Evolutionary conservation across 2,888 invertebrate species (phyloP).

Genomic region (Diabrotica balteata): DNA sequence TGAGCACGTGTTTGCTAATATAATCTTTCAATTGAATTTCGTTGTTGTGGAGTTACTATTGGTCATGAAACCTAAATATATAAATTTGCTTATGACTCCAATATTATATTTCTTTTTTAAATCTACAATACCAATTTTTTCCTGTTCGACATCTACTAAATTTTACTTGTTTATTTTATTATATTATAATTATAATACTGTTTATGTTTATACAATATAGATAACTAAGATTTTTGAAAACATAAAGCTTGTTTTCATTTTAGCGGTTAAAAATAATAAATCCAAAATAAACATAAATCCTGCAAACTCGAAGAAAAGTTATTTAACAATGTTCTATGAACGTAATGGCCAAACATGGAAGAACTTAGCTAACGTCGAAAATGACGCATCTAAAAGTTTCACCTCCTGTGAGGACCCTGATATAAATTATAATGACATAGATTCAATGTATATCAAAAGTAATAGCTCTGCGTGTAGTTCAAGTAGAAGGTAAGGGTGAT

Average conservation of each 20-base stretch:
- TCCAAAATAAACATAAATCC: not conserved
- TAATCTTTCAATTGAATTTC: no score
- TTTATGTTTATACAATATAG: no score
- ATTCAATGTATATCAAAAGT: conserved; percentile 19
- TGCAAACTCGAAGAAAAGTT: conserved; percentile 26
- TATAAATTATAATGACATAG: conserved; percentile 1
- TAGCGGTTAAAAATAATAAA: conserved; percentile 6
- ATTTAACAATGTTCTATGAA: conserved; percentile 34
- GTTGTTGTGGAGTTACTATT: no score
- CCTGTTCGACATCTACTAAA: no score
- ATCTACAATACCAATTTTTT: no score
- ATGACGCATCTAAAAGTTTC: conserved; percentile 26
- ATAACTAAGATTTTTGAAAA: no score
- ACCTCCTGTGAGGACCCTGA: conserved; percentile 25
- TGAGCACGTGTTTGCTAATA: no score
- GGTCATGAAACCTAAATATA: no score
- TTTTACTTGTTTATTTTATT: no score
- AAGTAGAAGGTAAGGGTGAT: conserved; percentile 3
- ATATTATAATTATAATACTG: no score
- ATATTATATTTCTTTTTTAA: no score
- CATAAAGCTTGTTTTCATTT: not conserved
- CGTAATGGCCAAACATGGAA: conserved; percentile 9
- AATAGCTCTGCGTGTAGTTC: conserved; percentile 21
- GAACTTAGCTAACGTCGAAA: not conserved
- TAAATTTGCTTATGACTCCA: no score